Percentiles rank a stretch among this genome's conserved stretches.
These are phyloP conservation scores for Rhopilema esculentum DNA, from an alignment of 30 jellyfish, hydroid and myxozoan genomes.

Conservation along the genomic window DNA sequence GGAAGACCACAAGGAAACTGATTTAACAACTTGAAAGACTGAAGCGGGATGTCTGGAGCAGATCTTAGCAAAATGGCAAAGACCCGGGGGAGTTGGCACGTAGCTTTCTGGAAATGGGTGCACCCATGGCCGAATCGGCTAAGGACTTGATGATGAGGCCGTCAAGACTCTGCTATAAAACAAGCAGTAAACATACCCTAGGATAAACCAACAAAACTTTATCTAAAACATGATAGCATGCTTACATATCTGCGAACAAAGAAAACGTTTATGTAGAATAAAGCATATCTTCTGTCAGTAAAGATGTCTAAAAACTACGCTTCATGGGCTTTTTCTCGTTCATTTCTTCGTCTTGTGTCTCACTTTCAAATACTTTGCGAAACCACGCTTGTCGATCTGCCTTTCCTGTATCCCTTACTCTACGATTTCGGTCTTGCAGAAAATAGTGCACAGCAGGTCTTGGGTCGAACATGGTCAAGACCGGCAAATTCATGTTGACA, in stretches of 20 bases:
- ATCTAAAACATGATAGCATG: background rate
- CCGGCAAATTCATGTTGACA: background rate
- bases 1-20: constrained; percentile 3
- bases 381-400: background rate
- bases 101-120: background rate
- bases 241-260: background rate
- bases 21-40: background rate
- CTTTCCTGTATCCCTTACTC: background rate
- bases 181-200: too few relatives aligned
- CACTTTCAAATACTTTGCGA: too few relatives aligned
- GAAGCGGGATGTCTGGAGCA: background rate
- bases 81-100: background rate
- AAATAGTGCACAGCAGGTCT: constrained; percentile 1
- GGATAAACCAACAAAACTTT: too few relatives aligned
- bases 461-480: constrained; percentile 5
- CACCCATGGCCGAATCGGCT: background rate
- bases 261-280: background rate
- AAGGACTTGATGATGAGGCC: constrained; percentile 1
- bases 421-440: background rate
- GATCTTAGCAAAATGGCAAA: background rate
- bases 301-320: too few relatives aligned
- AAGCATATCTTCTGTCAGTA: too few relatives aligned
- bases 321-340: too few relatives aligned
- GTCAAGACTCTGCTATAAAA: too few relatives aligned
- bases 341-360: too few relatives aligned